Evolutionary conservation across 2,113 vertebrate genomes (phyloP).

Genomic region (Sialia sialis): DNA sequence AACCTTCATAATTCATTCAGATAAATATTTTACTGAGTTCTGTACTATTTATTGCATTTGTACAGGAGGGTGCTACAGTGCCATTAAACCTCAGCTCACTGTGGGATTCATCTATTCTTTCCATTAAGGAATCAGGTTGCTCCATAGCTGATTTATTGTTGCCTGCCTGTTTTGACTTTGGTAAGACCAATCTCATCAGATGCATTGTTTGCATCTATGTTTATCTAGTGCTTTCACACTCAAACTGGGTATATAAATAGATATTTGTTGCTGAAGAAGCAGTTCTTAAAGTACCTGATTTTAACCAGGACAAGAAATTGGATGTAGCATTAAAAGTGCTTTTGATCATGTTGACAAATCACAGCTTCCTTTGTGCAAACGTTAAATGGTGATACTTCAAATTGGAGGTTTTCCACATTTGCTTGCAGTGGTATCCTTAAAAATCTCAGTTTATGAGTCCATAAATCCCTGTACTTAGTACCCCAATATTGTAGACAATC

Average conservation of each 20-base stretch:
- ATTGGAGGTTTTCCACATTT: neutral
- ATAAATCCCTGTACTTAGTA: neutral
- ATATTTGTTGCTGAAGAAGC: constrained; percentile 2
- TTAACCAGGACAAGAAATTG: neutral
- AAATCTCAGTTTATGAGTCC: neutral
- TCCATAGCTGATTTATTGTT: neutral
- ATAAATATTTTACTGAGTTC: constrained; percentile 5
- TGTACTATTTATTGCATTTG: neutral
- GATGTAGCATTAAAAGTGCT: neutral
- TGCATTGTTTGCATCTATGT: neutral
- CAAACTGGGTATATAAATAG: neutral
- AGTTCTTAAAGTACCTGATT: neutral
- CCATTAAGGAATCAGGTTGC: neutral
- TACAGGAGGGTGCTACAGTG: neutral
- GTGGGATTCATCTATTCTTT: neutral
- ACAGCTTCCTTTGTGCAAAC: neutral
- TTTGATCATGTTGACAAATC: neutral
- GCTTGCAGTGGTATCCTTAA: neutral
- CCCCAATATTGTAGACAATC: neutral
- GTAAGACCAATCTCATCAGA: neutral
- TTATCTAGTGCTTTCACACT: neutral
- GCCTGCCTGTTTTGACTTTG: neutral
- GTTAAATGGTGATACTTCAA: neutral
- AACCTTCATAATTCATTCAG: neutral
- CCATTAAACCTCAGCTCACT: neutral